A percentile compares a stretch with the other conserved stretches of the same genome.
phyloP scores from a whole-genome alignment of 2,113 vertebrate species.

The Oreotrochilus melanogaster region DNA sequence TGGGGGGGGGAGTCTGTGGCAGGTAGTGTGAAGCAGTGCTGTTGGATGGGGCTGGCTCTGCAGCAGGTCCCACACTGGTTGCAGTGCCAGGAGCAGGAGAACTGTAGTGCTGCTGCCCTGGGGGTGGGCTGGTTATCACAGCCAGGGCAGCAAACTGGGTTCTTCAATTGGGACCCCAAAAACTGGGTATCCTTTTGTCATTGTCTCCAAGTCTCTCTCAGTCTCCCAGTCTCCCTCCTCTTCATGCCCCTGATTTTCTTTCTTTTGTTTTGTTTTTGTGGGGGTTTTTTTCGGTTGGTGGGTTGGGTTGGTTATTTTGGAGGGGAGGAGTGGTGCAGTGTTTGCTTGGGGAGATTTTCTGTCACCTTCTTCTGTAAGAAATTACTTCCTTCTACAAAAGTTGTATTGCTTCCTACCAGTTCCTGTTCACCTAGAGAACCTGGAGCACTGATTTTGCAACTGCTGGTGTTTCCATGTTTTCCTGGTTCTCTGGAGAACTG shows the following conservation, averaged over 20 bases:
- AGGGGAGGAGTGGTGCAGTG: no score
- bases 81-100: not conserved
- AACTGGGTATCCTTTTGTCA: not conserved
- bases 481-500: not conserved
- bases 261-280: no score
- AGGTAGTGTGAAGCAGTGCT: rapidly evolving
- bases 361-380: not conserved
- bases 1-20: not conserved
- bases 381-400: not conserved
- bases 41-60: not conserved
- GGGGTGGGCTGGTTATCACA: not conserved
- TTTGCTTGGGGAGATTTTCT: not conserved
- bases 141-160: not conserved
- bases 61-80: rapidly evolving
- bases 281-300: no score
- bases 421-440: not conserved
- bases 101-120: not conserved
- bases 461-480: not conserved
- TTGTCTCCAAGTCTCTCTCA: not conserved
- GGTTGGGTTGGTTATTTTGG: no score
- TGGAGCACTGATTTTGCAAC: not conserved
- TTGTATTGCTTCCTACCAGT: not conserved
- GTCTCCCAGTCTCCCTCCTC: no score
- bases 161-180: not conserved
- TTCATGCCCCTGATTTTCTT: not conserved